phyloP scores from a whole-genome alignment of 2,888 invertebrate species.

The Euclidia mi region DNA sequence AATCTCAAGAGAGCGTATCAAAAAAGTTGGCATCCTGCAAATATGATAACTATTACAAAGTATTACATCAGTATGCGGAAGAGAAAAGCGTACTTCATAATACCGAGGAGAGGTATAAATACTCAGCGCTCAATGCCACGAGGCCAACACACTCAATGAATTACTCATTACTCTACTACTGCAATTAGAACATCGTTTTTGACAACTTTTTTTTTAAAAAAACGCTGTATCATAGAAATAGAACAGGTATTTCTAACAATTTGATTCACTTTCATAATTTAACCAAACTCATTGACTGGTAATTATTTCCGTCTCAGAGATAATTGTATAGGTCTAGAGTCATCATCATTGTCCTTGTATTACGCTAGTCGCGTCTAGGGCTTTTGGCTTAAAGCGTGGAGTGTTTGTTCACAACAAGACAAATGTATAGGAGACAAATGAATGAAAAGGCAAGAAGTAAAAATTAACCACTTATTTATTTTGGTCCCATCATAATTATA shows the following conservation, averaged over 20 bases:
- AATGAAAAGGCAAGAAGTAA: conserved; percentile 36
- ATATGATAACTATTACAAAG: conserved; percentile 49
- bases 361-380: too few species aligned
- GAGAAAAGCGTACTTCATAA: conserved; percentile 58
- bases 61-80: conserved; percentile 74
- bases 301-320: too few species aligned
- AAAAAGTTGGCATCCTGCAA: conserved; percentile 26
- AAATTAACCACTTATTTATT: conserved; percentile 67
- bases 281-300: too few species aligned
- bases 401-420: too few species aligned
- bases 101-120: conserved; percentile 53
- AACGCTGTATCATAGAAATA: too few species aligned
- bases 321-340: too few species aligned
- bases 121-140: conserved; percentile 81
- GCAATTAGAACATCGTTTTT: conserved; percentile 46
- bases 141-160: conserved; percentile 84
- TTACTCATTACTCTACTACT: conserved; percentile 73
- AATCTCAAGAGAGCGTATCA: conserved; percentile 5
- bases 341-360: too few species aligned
- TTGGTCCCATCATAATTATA: conserved; percentile 76
- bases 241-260: neutral
- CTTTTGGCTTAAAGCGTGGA: too few species aligned
- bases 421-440: too few species aligned
- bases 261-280: too few species aligned
- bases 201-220: neutral